Base-by-base conservation (phyloP, 1,140 invertebrate genomes). In the Papilio helenus region DNA sequence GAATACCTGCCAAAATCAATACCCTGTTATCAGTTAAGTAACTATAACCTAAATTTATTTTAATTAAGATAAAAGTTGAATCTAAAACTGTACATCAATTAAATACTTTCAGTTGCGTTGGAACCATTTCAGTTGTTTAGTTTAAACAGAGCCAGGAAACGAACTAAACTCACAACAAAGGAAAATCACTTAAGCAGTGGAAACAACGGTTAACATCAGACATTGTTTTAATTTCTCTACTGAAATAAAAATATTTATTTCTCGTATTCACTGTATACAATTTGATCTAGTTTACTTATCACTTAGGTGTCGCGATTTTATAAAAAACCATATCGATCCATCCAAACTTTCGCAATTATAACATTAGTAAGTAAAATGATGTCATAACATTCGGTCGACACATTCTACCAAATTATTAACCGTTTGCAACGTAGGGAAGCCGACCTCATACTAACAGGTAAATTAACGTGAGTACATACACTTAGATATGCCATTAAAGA, bases 401-500 rank as follows among this genome's bases (percentile, higher is more conserved):
- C 4, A 26, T 3, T 34, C 26, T 34, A 68, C 61, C 23, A 29
- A 26, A 68, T 68, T 34, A 68, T 29, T 68, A 55, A 20, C 26
- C 23, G 14, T 68, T 68, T 68, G 26, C 76, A 58, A 83, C 65
- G 79, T 58, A 82, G 51, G 79, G 83, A 85, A 81, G 82, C 81
- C 83, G 79, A 80, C 83, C 72, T 72, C 1, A 46, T 49, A 49
- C 72, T 44, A 49, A 14, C 42, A 49, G 72, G 44, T 44, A 74
- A 74, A 51, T 74, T 72, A 55, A 72, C 49, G 23, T 61, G 65
- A 78, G 76, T 49, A 29, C 72, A 20, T 71, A 73, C n/a, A 49
- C 80, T 68, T 73, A 78, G 76, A 73, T 72, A 77, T 73, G 76
- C 71, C 71, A 61, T 79, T 79, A 80, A 55, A 51, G 65, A 34